Conservation (phyloP, 2,113 vertebrate genomes). For the Maccullochella peelii region DNA sequence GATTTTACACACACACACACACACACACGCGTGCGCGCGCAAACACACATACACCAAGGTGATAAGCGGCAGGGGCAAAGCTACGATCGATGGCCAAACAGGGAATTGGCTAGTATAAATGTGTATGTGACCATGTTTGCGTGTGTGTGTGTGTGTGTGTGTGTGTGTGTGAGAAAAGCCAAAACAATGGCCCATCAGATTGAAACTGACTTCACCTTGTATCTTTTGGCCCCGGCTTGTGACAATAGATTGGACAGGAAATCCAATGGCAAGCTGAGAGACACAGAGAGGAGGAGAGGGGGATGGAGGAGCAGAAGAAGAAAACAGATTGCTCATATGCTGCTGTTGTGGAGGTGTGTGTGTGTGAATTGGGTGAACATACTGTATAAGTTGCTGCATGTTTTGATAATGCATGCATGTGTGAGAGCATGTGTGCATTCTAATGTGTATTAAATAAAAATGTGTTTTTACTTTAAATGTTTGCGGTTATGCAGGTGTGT, state of each 20-base stretch:
- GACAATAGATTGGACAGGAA: slow-evolving; percentile 93
- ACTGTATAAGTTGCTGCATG: slow-evolving; percentile 9
- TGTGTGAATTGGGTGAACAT: background rate
- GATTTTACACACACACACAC: slow-evolving; percentile 7
- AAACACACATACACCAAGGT: slow-evolving; percentile 76
- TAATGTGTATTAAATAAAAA: background rate
- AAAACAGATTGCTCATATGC: slow-evolving; percentile 86
- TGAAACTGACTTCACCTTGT: slow-evolving; percentile 94
- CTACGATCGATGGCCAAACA: slow-evolving; percentile 83
- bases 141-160: slow-evolving; percentile 18
- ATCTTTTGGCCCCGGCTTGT: slow-evolving; percentile 87
- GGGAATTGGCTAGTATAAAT: slow-evolving; percentile 78
- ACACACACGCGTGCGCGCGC: background rate
- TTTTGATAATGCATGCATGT: slow-evolving; percentile 9
- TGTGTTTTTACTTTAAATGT: background rate
- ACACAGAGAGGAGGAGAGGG: slow-evolving; percentile 76
- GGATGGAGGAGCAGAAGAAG: slow-evolving; percentile 69
- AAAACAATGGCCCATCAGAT: slow-evolving; percentile 93
- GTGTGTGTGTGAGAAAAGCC: slow-evolving; percentile 52
- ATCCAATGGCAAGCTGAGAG: slow-evolving; percentile 89
- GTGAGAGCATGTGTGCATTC: background rate
- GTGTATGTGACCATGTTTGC: slow-evolving; percentile 19
- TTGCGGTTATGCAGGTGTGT: slow-evolving; percentile 10
- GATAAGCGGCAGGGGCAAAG: slow-evolving; percentile 78
- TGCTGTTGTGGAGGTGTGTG: slow-evolving; percentile 58